Evolutionary conservation across 2,113 vertebrate species (phyloP).

Genomic region (Isichthys henryi): DNA sequence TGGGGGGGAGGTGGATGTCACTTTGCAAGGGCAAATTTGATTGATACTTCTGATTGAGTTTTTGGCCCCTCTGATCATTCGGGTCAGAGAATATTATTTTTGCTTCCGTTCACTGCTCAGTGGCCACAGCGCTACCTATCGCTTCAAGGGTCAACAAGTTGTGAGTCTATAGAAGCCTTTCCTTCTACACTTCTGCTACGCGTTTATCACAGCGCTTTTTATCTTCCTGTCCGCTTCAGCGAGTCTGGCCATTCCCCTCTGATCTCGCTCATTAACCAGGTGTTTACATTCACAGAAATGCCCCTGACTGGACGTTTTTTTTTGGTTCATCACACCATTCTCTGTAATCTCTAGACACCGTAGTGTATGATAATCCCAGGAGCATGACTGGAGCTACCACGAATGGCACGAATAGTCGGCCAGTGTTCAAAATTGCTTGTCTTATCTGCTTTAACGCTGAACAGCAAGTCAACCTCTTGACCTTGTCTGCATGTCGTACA

Average conservation of each 20-base stretch:
- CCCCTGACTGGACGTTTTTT: not conserved
- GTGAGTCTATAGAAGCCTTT: not conserved
- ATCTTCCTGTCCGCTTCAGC: not conserved
- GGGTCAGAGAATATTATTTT: not conserved
- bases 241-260: not conserved
- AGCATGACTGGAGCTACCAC: not conserved
- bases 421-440: not conserved
- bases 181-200: not conserved
- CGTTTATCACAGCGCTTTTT: not conserved
- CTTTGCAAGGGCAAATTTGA: not conserved
- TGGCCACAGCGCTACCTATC: not conserved
- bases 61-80: slow-evolving; percentile 17
- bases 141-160: not conserved
- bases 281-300: not conserved
- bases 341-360: not conserved
- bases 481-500: not conserved
- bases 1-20: not conserved
- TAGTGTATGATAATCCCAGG: not conserved
- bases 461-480: not conserved
- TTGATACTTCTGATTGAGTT: slow-evolving; percentile 11
- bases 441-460: not conserved
- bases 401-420: not conserved
- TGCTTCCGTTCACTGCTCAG: not conserved
- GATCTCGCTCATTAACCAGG: not conserved
- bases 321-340: not conserved